Evolutionary conservation across 2,888 invertebrate genomes (phyloP).

Genomic region (Philonicus albiceps): DNA sequence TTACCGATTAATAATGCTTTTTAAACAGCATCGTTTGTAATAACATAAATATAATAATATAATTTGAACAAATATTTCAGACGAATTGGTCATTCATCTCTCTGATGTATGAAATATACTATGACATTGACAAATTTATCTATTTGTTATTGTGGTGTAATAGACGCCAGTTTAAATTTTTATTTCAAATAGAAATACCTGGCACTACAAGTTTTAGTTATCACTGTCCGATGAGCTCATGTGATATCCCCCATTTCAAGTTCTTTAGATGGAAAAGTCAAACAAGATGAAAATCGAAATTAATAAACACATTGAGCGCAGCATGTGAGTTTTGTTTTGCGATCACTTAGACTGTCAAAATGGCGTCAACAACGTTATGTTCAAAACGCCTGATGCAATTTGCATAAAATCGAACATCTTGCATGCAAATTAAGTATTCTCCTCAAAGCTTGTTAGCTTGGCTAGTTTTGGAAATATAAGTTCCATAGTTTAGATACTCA

Average conservation of each 20-base stretch:
- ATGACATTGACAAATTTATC: no score
- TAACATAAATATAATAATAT: no score
- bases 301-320: neutral
- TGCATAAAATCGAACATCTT: neutral
- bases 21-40: no score
- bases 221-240: neutral
- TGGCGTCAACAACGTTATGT: neutral
- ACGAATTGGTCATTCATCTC: no score
- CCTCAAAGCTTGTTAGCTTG: neutral
- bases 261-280: neutral
- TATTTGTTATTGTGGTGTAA: neutral
- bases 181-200: neutral
- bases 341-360: constrained; percentile 2
- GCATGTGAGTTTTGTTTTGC: neutral
- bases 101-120: no score
- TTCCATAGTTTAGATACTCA: neutral
- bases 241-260: neutral
- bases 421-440: neutral
- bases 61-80: no score
- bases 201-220: neutral
- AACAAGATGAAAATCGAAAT: neutral
- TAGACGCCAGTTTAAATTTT: neutral
- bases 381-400: neutral
- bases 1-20: no score
- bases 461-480: neutral